These are phyloP conservation scores for Philopedon plagiatum DNA, from an alignment of 2,888 invertebrate genomes.

Conservation along the genomic window DNA sequence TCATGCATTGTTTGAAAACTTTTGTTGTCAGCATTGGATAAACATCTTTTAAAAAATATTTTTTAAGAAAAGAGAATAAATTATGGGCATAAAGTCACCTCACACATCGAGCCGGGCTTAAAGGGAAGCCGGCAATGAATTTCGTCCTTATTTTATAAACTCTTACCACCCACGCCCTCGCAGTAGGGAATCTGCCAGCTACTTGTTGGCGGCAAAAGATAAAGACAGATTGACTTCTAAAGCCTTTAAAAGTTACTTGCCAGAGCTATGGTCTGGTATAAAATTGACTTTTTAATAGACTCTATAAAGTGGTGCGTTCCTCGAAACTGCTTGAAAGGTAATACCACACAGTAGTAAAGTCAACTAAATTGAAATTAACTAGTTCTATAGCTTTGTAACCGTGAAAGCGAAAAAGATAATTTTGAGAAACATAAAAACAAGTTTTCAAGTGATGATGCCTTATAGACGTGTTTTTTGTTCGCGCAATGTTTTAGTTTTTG, in stretches of 20 bases:
- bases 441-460: too few species aligned
- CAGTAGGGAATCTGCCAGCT: constrained; percentile 40
- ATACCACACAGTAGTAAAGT: neutral
- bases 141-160: constrained; percentile 35
- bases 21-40: constrained; percentile 20
- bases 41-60: constrained; percentile 9
- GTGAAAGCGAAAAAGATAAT: neutral
- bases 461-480: too few species aligned
- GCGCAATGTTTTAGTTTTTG: too few species aligned
- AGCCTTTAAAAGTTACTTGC: constrained; percentile 29
- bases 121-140: constrained; percentile 32
- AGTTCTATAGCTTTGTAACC: neutral
- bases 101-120: constrained; percentile 30
- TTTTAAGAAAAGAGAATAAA: constrained; percentile 24
- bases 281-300: constrained; percentile 41
- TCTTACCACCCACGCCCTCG: constrained; percentile 45
- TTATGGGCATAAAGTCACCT: constrained; percentile 28
- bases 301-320: constrained; percentile 18
- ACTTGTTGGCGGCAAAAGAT: constrained; percentile 33
- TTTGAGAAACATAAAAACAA: neutral
- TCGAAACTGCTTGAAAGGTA: constrained; percentile 19
- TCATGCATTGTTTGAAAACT: constrained; percentile 11
- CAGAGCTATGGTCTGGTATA: constrained; percentile 8
- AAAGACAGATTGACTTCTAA: constrained; percentile 27
- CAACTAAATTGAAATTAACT: neutral